Base-by-base conservation (phyloP, 2,888 invertebrate species). In the Brachyptera putata region DNA sequence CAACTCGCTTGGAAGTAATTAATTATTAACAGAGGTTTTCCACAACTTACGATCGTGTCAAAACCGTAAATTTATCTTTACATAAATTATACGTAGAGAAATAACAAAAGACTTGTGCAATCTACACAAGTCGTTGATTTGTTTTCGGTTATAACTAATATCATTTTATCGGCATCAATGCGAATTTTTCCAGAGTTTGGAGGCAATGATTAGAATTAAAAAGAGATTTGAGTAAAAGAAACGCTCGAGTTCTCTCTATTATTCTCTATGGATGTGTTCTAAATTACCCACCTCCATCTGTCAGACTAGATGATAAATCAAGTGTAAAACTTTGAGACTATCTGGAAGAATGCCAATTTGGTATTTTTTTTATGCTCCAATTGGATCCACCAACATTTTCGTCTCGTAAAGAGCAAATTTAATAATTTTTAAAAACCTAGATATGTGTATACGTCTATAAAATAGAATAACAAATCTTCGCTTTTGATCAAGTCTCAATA, bases 221-320 rank as follows among this genome's bases (percentile, higher is more conserved):
- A 46, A 21, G 22, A 46, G 46, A 46, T 46, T 46, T 46, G 46
- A 22, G 46, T 18, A 21, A n/a, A 24, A 46, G 46, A 46, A 46
- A 30, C 13, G 22, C 11, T n/a, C 22, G 34, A 36, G 34, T 36
- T 53, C 34, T 34, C 34, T 14, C 53, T 53, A 53, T 53, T 34
- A 53, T 34, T 53, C 34, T 34, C 34, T 18, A 9, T 25, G n/a
- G 50, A 34, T 30, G 30, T 14, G 50, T 26, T 50, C 34, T 26
- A 30, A 50, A 50, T 50, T 25, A 26, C 30, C 50, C 50, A 50
- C 50, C 50, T 50, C 34, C 30, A 30, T 18, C 30, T 50, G 50
- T 50, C 50, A 34, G 36, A 18, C 53, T 16, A 18, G 30, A 50
- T 50, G 34, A 53, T 53, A 34, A 53, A 53, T 30, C 36, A 34